Percentiles rank a stretch among this genome's conserved stretches.
Conservation (phyloP, 2,888 invertebrate genomes). For the Ptilodon capucinus region DNA sequence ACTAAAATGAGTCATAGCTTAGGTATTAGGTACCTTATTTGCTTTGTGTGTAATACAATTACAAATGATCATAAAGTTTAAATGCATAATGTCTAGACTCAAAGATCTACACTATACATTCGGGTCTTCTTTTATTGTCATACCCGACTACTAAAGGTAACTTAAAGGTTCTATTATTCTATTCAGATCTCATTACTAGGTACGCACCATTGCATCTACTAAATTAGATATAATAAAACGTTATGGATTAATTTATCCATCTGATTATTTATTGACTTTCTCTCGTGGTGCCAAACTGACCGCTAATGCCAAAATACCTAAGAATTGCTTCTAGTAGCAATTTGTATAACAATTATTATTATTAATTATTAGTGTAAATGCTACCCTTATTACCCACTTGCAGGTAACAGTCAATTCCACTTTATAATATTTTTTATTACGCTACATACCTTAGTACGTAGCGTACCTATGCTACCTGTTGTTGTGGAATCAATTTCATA, state of each 20-base stretch:
- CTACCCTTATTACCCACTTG: conserved; percentile 15
- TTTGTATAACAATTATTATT: conserved; percentile 8
- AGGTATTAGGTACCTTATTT: too few relatives aligned
- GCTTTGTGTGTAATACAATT: too few relatives aligned
- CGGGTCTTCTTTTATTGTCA: too few relatives aligned
- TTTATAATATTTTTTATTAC: conserved; percentile 19
- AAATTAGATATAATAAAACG: conserved; percentile 8
- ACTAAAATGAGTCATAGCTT: too few relatives aligned
- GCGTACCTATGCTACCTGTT: neutral
- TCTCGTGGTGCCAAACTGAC: conserved; percentile 43
- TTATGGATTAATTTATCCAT: conserved; percentile 16
- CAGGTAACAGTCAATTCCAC: conserved; percentile 40
- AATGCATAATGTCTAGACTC: too few relatives aligned
- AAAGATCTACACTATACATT: too few relatives aligned
- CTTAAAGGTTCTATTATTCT: too few relatives aligned
- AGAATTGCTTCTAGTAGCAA: conserved; percentile 8
- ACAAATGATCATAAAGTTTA: too few relatives aligned
- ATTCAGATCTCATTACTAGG: conserved; percentile 26
- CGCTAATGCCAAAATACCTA: conserved; percentile 16
- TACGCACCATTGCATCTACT: conserved; percentile 12
- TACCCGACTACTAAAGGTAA: too few relatives aligned
- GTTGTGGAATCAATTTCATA: neutral
- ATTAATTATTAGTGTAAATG: conserved; percentile 10
- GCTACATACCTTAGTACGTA: neutral
- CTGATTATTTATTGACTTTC: conserved; percentile 9